A percentile compares a stretch with the other conserved stretches of the same genome.
These are phyloP conservation scores for Sinelater perroti DNA, from an alignment of 2,888 invertebrate genomes.

Conservation along the genomic window DNA sequence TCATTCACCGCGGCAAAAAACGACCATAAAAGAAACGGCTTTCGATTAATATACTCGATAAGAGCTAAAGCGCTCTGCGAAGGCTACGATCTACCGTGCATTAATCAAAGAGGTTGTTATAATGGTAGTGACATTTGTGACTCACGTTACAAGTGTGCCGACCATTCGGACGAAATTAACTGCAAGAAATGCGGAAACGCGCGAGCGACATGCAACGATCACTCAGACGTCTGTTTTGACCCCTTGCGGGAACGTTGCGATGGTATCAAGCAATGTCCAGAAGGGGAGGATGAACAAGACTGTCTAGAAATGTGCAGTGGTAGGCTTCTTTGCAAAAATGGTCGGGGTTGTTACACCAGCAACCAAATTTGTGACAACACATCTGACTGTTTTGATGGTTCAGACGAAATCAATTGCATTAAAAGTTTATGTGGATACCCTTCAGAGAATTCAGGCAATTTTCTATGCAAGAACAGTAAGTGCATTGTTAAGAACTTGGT, in stretches of 20 bases:
- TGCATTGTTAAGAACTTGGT: constrained; percentile 39
- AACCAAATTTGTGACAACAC: constrained; percentile 43
- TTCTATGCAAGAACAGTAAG: constrained; percentile 43
- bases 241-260: constrained; percentile 39
- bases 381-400: constrained; percentile 42
- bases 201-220: constrained; percentile 32
- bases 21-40: not conserved
- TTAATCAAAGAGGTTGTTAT: constrained; percentile 37
- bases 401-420: constrained; percentile 45
- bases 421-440: constrained; percentile 38
- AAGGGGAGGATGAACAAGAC: constrained; percentile 43
- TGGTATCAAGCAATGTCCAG: constrained; percentile 39
- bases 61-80: constrained; percentile 30
- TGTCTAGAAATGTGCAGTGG: constrained; percentile 33
- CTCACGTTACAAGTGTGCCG: constrained; percentile 39
- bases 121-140: constrained; percentile 37
- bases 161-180: constrained; percentile 45
- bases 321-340: constrained; percentile 38
- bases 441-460: constrained; percentile 34
- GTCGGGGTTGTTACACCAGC: constrained; percentile 39
- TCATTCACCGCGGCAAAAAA: constrained; percentile 12
- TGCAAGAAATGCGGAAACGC: constrained; percentile 37
- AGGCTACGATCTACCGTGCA: constrained; percentile 37
- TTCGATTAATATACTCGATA: constrained; percentile 29
- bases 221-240: constrained; percentile 28